Conservation (phyloP, 2,888 invertebrate species). For the Yponomeuta cagnagella region DNA sequence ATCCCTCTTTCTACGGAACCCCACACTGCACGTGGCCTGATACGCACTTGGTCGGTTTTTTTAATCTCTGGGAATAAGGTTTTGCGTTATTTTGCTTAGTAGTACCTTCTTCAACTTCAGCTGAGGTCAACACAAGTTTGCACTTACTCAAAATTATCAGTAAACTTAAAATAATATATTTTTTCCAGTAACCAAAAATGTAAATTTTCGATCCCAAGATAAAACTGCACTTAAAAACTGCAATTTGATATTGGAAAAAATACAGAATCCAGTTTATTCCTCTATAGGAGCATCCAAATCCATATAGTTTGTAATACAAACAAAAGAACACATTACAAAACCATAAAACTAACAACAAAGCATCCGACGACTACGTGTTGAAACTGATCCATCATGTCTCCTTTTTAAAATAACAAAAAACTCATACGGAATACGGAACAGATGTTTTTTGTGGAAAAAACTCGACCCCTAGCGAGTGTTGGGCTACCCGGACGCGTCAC, state of each 20-base stretch:
- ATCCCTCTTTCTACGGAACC: no score
- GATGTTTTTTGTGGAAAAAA: slow-evolving; percentile 67
- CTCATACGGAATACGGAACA: slow-evolving; percentile 67
- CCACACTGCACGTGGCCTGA: no score
- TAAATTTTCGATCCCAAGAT: background rate
- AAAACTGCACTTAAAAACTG: background rate
- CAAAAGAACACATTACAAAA: slow-evolving; percentile 74
- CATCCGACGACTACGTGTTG: slow-evolving; percentile 71
- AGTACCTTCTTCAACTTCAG: no score
- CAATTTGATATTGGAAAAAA: background rate
- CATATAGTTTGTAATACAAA: slow-evolving; percentile 65
- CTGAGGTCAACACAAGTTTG: no score
- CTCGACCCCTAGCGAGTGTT: slow-evolving; percentile 50
- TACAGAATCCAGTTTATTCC: background rate
- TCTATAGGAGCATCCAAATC: background rate
- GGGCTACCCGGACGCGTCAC: slow-evolving; percentile 31
- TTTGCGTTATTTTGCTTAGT: background rate
- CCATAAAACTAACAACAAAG: slow-evolving; percentile 72
- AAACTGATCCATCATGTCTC: slow-evolving; percentile 76
- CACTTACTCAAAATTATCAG: no score
- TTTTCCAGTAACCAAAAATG: no score
- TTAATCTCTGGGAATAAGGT: background rate
- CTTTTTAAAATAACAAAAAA: slow-evolving; percentile 72
- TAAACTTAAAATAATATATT: no score
- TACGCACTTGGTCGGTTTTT: no score